Base-by-base conservation (phyloP, 2,888 invertebrate genomes). In the Acrobasis consociella region DNA sequence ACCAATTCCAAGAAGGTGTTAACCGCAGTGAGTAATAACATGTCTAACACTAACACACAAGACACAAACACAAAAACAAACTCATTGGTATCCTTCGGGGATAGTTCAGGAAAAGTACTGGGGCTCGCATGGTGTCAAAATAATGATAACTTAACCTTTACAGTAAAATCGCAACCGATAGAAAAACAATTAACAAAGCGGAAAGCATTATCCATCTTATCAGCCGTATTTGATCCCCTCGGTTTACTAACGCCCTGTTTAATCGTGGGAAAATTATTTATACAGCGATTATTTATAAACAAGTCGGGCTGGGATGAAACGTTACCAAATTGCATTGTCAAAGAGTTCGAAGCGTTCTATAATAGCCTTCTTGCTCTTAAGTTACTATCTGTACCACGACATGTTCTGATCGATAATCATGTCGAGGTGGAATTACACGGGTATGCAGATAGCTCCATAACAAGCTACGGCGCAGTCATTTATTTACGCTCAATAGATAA, bases 221-320 rank as follows among this genome's bases (percentile, higher is more conserved):
- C 62, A 46, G 58, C 51, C 52, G 58, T 58, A 16, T 62, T 58
- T 38, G 62, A 62, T 42, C 62, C 62, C 15, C 42, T 52, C 10
- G 62, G 62, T 0, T 52, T 62, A 38, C 51, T 62, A 46, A 39
- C 22, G 1, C 58, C 62, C 22, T 38, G 56, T 3, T 9, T 58
- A 22, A 53, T 62, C 15, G 42, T 58, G 1, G 62, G 42, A 0
- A 62, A 62, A 51, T 58, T 58, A 31, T 49, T 62, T 8, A 58
- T 62, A 15, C 62, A 62, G 52, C 31, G 46, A 15, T 31, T 62
- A 15, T 62, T 58, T 52, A 10, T 39, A 15, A 52, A 62, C 11
- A 52, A 31, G 39, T 16, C 46, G 46, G 58, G 16, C 9, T 62
- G 62, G 52, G 52, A 52, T 31, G 22, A 52, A 16, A 17, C 52